Evolutionary conservation across 53 echinoderm and acorn worm genomes (phyloP), one percentile per base, ranked within the genome.

Genomic region (Arbacia lixula): DNA sequence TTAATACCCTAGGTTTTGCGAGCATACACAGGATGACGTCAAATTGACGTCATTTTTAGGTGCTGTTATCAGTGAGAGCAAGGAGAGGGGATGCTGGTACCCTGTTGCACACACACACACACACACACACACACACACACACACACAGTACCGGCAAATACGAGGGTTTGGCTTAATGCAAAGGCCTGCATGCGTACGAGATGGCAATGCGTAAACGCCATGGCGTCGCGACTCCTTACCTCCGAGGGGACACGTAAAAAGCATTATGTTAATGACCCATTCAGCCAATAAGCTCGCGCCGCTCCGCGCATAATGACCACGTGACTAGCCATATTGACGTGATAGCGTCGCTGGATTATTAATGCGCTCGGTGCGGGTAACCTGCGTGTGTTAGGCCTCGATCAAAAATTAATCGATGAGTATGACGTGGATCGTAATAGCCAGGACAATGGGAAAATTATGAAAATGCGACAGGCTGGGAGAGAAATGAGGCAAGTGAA

Each of bases 401-500:
- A 77, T 56, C 58, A 77, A 77, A 77, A 37, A 77, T 77, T 57
- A 77, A 77, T 77, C 78, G 60, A 77, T 58, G 31, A 26, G 3
- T 36, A 77, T 77, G 60, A 77, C 78, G 78, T 77, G 35, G n/a
- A 77, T 77, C 37, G 28, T 37, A 2, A 26, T 58, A 21, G 58
- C 58, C 36, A 77, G 21, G 58, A 14, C 67, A 53, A 74, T 53
- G 35, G 20, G 54, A 14, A 52, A 77, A 57, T 77, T 77, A 58
- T 77, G 78, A 77, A 38, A 77, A 77, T 58, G 57, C 56, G 40
- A 58, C 33, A 33, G 53, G 74, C 26, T 33, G n/a, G 51, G 16
- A 33, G 53, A 6, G 52, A 32, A 28, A 49, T 42, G 26, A 43
- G 51, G 33, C 28, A 71, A 52, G 34, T 74, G 21, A 74, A 19